Conservation (phyloP, 2,797 vertebrate genomes). For the Coregonus suidteri region DNA sequence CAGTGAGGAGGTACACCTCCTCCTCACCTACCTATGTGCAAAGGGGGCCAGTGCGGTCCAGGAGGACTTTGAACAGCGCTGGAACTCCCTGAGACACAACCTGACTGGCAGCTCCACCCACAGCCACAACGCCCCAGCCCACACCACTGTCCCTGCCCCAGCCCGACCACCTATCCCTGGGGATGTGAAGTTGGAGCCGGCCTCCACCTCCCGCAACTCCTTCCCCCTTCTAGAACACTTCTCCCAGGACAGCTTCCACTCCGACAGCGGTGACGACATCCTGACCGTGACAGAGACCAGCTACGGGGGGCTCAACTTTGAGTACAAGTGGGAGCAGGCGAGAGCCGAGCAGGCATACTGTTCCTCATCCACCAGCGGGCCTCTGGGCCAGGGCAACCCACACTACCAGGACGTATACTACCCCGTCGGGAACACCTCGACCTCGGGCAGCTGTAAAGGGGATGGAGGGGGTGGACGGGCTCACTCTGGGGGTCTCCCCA, state of each 20-base stretch:
- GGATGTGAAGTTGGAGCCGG: slow-evolving; percentile 74
- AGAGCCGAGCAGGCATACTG: slow-evolving; percentile 82
- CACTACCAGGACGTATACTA: slow-evolving; percentile 88
- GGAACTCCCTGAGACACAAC: slow-evolving; percentile 91
- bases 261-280: slow-evolving; percentile 88
- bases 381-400: slow-evolving; percentile 79
- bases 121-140: slow-evolving; percentile 62
- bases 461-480: slow-evolving; percentile 54
- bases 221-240: slow-evolving; percentile 95
- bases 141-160: slow-evolving; percentile 73
- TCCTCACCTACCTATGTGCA: slow-evolving; percentile 91
- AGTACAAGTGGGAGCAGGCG: slow-evolving; percentile 95
- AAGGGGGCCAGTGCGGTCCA: slow-evolving; percentile 87
- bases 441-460: slow-evolving; percentile 62
- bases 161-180: slow-evolving; percentile 50
- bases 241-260: slow-evolving; percentile 86
- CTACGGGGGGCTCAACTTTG: slow-evolving; percentile 90
- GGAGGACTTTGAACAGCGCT: slow-evolving; percentile 93
- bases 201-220: slow-evolving; percentile 76
- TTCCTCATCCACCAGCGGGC: slow-evolving; percentile 76
- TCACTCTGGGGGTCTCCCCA: slow-evolving; percentile 82
- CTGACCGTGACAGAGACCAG: slow-evolving; percentile 96
- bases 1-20: slow-evolving; percentile 91
- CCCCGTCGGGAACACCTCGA: slow-evolving; percentile 65
- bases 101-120: slow-evolving; percentile 68